Base-by-base conservation (phyloP, 2,797 vertebrate genomes). In the Spea hammondii region DNA sequence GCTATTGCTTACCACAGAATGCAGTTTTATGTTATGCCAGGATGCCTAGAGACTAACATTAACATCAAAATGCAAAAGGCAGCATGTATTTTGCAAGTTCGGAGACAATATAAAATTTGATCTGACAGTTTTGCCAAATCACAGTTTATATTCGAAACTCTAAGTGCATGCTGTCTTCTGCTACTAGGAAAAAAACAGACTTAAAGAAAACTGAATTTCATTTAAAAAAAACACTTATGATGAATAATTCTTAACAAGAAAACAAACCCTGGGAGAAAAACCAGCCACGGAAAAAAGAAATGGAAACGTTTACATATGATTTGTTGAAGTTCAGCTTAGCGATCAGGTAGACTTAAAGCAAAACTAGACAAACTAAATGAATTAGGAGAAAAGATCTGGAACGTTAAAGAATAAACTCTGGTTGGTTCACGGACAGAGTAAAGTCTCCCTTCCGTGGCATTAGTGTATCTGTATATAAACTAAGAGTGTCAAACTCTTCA, bases 81-180 rank as follows among this genome's bases (percentile, higher is more conserved):
- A 17, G 49, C 45, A 60, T n/a, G 53, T 14, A 62, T 72, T 69
- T 57, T 46, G 13, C 13, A 62, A 76, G 47, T 60, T 72, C 53
- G 12, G 49, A 55, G 54, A 60, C 32, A 14, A 60, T 50, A 13
- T 67, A 67, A 70, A 67, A 72, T 81, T 13, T 14, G 69, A 76
- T 72, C 53, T 77, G 79, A 81, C 74, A 81, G 10, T 74, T 47
- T 77, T 14, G 59, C 54, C 11, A 48, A 77, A 72, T 77, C 49
- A 55, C 74, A 81, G 64, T 48, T 60, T 81, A 72, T 54, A 76
- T 72, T 13, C 74, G 60, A 72, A 77, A 51, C 64, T 72, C n/a
- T 57, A 50, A 62, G n/a, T 59, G 48, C 57, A 46, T 72, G 11
- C 55, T 9, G 70, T 49, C 48, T 54, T 73, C 14, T 77, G 70